Evolutionary conservation across 2,113 vertebrate genomes (phyloP), one percentile per base, ranked within the genome.

Genomic region (Notothenia coriiceps): DNA sequence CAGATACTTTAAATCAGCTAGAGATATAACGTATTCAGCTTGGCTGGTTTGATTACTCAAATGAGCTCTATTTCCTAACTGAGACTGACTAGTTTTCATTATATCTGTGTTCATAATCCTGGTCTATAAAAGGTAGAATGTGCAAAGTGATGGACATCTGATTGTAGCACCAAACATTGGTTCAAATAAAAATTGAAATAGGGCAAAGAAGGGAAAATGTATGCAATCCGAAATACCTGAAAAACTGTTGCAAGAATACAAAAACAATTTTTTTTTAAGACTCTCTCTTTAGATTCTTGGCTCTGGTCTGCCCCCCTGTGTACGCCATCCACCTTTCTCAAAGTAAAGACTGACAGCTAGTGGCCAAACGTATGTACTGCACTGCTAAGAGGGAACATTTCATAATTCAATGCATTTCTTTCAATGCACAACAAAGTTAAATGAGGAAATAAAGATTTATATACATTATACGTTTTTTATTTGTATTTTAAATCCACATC

Each of bases 1-100:
- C 89, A 88, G 76, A 80, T 88, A 83, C 57, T 84, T 90, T 84
- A 65, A 80, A 89, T 91, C 83, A 86, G 64, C 47, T 46, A n/a
- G 66, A 77, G 68, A 84, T 84, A 77, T 29, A 14, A 81, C 66
- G 71, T 56, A 82, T 87, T 78, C 56, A 74, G 22, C 56, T 13
- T 13, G 3, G 52, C 17, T 65, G 54, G 56, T 56, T 66, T 57
- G 51, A 46, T 59, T 13, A 46, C 56, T 70, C 68, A 68, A 56
- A 44, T 65, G 51, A 43, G 47, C 63, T 44, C 6, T 6, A 33
- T 43, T 79, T 13, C 22, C 51, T 55, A 61, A 9, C 40, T 20
- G 17, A 71, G 57, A 60, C 50, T 11, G 11, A 40, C 35, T 15
- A 15, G 15, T 33, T 60, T 55, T 20, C n/a, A 14, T 29, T 29